A percentile compares a stretch with the other conserved stretches of the same genome.
Evolutionary conservation across 2,113 vertebrate genomes (phyloP).

Genomic region (Phylloscopus whistleri): DNA sequence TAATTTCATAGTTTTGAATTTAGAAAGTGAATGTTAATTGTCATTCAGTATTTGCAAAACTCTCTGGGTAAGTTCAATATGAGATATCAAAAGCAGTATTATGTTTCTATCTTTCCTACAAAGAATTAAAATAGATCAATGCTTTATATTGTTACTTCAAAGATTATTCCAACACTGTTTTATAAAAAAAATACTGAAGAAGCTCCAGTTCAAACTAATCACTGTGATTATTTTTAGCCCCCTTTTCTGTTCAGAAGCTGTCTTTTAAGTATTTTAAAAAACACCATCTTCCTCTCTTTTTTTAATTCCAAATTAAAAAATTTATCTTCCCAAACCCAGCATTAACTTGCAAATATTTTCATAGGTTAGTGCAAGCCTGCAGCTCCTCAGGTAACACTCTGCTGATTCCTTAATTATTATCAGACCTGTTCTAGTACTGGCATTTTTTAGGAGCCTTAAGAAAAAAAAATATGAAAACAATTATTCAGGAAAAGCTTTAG

Average conservation of each 20-base stretch:
- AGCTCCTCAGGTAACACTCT: neutral
- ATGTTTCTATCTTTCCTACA: neutral
- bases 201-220: neutral
- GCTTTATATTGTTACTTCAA: neutral
- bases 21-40: neutral
- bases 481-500: neutral
- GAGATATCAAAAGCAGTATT: neutral
- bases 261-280: neutral
- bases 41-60: neutral
- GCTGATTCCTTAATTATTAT: neutral
- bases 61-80: neutral
- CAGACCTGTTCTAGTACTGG: neutral
- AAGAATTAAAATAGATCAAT: neutral
- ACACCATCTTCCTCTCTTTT: neutral
- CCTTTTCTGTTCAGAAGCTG: neutral
- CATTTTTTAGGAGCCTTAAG: neutral
- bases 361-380: neutral
- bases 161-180: neutral
- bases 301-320: neutral
- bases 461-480: neutral
- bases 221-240: neutral
- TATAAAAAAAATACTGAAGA: neutral
- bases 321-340: rapidly evolving
- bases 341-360: neutral
- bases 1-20: neutral